Conservation (phyloP, 2,113 vertebrate species). For the Rhabdomys dilectus region DNA sequence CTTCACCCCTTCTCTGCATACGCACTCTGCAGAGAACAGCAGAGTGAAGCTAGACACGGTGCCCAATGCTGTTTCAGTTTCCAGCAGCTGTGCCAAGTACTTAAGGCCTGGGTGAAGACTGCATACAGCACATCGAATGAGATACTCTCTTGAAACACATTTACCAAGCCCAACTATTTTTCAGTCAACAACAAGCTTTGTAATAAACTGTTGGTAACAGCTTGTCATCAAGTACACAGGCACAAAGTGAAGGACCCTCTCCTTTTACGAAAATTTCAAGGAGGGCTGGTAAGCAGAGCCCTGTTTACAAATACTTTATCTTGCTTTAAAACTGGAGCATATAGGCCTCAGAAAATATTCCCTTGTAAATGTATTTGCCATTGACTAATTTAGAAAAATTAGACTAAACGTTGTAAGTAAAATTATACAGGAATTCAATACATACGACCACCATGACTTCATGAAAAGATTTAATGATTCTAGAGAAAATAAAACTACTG, state of each 20-base stretch:
- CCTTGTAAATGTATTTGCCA: constrained; percentile 7
- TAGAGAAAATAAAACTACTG: background rate
- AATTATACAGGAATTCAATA: background rate
- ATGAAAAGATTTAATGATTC: constrained; percentile 2
- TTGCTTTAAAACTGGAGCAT: background rate
- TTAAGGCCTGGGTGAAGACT: background rate
- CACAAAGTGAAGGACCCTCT: background rate
- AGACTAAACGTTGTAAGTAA: background rate
- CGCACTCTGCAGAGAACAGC: background rate
- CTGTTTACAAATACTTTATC: background rate
- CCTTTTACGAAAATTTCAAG: background rate
- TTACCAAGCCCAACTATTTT: background rate
- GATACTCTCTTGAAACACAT: background rate
- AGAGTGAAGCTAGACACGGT: background rate
- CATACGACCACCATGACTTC: background rate
- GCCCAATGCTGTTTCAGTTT: background rate
- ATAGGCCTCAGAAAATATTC: background rate
- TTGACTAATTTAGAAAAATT: background rate
- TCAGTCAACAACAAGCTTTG: background rate
- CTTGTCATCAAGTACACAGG: background rate
- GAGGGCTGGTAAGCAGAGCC: background rate
- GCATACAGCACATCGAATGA: background rate
- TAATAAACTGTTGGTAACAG: background rate
- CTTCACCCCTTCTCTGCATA: background rate
- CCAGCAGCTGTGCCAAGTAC: background rate